Evolutionary conservation across 1,140 invertebrate species (phyloP).

Genomic region (Brachionus angularis): DNA sequence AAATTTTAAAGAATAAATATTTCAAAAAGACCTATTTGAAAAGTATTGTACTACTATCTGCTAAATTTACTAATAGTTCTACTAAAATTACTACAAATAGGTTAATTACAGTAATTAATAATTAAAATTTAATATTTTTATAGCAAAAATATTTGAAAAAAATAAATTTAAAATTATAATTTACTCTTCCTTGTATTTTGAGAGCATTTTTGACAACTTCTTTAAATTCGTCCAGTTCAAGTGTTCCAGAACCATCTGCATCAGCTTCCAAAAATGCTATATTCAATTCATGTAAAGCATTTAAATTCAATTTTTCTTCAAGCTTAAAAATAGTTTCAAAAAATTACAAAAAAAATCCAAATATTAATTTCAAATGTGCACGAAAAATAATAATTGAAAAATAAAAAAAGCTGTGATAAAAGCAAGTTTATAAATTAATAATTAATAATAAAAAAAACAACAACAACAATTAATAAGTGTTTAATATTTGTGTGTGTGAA

Average conservation of each 20-base stretch:
- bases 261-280: constrained; percentile 53
- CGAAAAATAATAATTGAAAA: neutral
- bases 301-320: constrained; percentile 56
- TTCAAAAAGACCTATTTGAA: too few relatives aligned
- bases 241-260: constrained; percentile 50
- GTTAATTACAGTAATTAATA: too few relatives aligned
- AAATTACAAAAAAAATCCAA: neutral
- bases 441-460: constrained; percentile 42
- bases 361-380: neutral
- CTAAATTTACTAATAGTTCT: too few relatives aligned
- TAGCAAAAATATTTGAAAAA: neutral
- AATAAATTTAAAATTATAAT: neutral
- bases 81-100: too few relatives aligned
- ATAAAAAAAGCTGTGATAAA: neutral
- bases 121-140: neutral
- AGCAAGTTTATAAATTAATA: neutral
- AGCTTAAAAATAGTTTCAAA: constrained; percentile 49
- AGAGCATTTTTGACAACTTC: constrained; percentile 48
- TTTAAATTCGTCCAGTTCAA: constrained; percentile 55
- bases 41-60: too few relatives aligned
- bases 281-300: constrained; percentile 54
- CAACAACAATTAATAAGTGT: constrained; percentile 44
- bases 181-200: constrained; percentile 27
- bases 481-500: constrained; percentile 48
- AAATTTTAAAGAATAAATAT: too few relatives aligned